Base-by-base conservation (phyloP, 2,113 vertebrate genomes). In the Turnix velox region DNA sequence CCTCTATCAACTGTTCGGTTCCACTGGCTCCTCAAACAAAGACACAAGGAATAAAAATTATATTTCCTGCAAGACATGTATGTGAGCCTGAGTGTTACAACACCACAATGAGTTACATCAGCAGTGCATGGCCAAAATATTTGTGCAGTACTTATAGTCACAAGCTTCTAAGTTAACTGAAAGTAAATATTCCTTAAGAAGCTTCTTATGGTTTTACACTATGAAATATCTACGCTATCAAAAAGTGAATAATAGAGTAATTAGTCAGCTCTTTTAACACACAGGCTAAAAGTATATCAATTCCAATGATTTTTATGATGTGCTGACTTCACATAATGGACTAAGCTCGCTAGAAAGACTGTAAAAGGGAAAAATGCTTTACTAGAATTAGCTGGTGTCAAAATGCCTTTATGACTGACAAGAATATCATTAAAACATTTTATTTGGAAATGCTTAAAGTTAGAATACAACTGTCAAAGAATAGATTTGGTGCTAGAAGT, bases 231-330 rank as follows among this genome's bases (percentile, higher is more conserved):
- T 89, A 93, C 92, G 84, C 69, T 79, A 94, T 94, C 81, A 89
- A 91, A 87, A 93, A 92, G 62, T 84, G 74, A 95, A 40, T 87
- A 96, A 95, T 80, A 91, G 88, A 93, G 93, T 89, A 94, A 87
- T 95, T 95, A 96, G 39, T 10, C 40, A 82, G 81, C 89, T 96
- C 78, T 94, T 94, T 95, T 85, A 96, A 95, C 93, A 94, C 92
- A 91, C 93, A 87, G 96, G 89, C 84, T 94, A 90, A 91, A 96
- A 95, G 81, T 85, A 67, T 89, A 94, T 92, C 84, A 94, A 94
- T 92, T 89, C 59, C 78, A 96, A 92, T 95, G 91, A 96, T 94
- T 95, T 96, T 96, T 91, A 91, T 51, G 7, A 93, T 87, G 81
- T 74, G 54, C 54, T 88, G 89, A 84, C 76, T 92, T 91, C 89